Evolutionary conservation across 2,888 invertebrate genomes (phyloP).

Genomic region (Cheilosia scutellata): DNA sequence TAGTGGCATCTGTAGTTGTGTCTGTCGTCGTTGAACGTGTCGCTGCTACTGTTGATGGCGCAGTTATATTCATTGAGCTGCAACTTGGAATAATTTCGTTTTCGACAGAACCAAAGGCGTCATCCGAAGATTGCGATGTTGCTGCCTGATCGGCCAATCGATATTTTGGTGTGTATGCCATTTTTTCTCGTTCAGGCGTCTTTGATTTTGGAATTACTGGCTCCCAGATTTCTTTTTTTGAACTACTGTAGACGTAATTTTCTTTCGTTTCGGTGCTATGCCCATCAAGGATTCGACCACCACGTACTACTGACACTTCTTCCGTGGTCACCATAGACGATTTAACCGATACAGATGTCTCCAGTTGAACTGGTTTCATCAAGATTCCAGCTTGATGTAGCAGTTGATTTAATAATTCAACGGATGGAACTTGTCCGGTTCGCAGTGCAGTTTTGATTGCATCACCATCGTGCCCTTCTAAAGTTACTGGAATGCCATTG

Average conservation of each 20-base stretch:
- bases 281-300: conserved; percentile 89
- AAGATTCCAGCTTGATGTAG: conserved; percentile 88
- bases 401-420: conserved; percentile 89
- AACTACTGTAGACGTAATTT: conserved; percentile 88
- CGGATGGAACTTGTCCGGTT: conserved; percentile 89
- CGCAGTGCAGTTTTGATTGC: conserved; percentile 89
- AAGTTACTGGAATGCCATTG: conserved; percentile 88
- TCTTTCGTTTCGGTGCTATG: conserved; percentile 89
- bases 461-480: conserved; percentile 88
- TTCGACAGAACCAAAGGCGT: conserved; percentile 10
- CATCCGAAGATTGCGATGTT: conserved; percentile 32
- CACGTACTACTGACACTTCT: conserved; percentile 88
- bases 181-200: conserved; percentile 24
- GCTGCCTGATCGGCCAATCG: background rate
- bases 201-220: conserved; percentile 81
- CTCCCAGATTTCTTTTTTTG: conserved; percentile 88
- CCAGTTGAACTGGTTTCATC: conserved; percentile 88
- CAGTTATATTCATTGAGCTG: conserved; percentile 43
- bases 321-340: conserved; percentile 89
- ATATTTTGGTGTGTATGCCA: conserved; percentile 53
- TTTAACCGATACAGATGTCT: conserved; percentile 89
- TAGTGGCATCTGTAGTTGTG: background rate
- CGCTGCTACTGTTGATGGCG: background rate
- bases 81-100: conserved; percentile 45
- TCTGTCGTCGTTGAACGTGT: background rate